These are phyloP conservation scores for Oreochromis grahami DNA, from an alignment of 2,797 vertebrate species.

Conservation along the genomic window DNA sequence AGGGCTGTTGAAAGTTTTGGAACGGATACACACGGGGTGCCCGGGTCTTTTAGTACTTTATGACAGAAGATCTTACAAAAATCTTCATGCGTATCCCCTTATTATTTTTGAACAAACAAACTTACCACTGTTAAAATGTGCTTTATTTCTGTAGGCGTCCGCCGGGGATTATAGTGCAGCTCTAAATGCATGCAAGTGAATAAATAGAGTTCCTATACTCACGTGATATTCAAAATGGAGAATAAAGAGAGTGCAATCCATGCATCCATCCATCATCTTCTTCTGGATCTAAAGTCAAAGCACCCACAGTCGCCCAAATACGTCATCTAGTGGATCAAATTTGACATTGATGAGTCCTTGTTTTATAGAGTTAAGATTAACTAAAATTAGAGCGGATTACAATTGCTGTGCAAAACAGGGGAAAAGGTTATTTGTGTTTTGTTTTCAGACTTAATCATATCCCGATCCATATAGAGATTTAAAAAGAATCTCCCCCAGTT, in stretches of 20 bases:
- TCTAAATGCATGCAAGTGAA: neutral
- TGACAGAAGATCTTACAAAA: neutral
- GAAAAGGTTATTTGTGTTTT: neutral
- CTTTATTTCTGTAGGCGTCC: neutral
- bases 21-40: neutral
- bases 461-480: neutral
- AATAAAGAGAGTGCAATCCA: neutral
- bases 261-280: neutral
- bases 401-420: neutral
- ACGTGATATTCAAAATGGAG: neutral
- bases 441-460: neutral
- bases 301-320: neutral
- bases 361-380: neutral
- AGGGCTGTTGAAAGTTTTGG: neutral
- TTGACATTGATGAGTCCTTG: neutral
- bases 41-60: neutral
- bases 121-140: neutral
- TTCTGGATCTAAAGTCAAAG: neutral
- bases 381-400: neutral
- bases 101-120: neutral
- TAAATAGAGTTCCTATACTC: neutral
- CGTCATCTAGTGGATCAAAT: neutral
- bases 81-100: accelerated
- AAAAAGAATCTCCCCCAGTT: neutral
- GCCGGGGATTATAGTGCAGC: neutral